These are phyloP conservation scores for Ornithorhynchus anatinus DNA, from an alignment of 2,113 vertebrate species.

Conservation along the genomic window DNA sequence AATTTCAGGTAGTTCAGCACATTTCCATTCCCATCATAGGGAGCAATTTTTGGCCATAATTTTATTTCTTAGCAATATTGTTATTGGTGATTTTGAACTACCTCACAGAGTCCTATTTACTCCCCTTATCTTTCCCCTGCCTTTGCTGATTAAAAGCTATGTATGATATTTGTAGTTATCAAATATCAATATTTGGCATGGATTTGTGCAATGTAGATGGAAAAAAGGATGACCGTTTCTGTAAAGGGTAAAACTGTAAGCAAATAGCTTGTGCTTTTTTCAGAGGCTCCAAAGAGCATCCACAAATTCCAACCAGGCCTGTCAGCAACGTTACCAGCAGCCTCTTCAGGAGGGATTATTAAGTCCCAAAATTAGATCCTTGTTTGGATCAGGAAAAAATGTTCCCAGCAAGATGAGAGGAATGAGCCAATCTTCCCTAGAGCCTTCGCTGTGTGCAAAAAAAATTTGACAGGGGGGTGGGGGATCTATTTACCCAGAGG, in stretches of 20 bases:
- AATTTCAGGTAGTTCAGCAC: conserved; percentile 15
- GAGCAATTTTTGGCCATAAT: conserved; percentile 16
- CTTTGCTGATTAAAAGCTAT: conserved; percentile 65
- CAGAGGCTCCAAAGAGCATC: not conserved
- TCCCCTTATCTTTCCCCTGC: conserved; percentile 38
- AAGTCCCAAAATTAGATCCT: not conserved
- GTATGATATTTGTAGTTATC: conserved; percentile 61
- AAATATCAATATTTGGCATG: conserved; percentile 63
- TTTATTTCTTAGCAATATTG: conserved; percentile 63
- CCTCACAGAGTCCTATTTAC: conserved; percentile 46
- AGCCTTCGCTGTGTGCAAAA: not conserved
- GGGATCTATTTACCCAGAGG: too few relatives aligned
- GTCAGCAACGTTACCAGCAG: not conserved
- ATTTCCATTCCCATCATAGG: conserved; percentile 39
- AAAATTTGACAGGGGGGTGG: too few relatives aligned
- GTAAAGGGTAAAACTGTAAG: conserved; percentile 23
- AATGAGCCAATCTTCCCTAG: not conserved
- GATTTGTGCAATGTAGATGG: conserved; percentile 40
- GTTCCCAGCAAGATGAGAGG: too few relatives aligned
- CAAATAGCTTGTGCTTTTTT: conserved; percentile 27
- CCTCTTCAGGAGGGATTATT: not conserved
- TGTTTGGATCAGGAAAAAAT: not conserved
- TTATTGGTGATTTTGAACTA: conserved; percentile 50
- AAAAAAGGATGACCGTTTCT: conserved; percentile 20
- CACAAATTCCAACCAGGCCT: not conserved